phyloP scores from a whole-genome alignment of 2,113 vertebrate genomes.

The Elgaria multicarinata region DNA sequence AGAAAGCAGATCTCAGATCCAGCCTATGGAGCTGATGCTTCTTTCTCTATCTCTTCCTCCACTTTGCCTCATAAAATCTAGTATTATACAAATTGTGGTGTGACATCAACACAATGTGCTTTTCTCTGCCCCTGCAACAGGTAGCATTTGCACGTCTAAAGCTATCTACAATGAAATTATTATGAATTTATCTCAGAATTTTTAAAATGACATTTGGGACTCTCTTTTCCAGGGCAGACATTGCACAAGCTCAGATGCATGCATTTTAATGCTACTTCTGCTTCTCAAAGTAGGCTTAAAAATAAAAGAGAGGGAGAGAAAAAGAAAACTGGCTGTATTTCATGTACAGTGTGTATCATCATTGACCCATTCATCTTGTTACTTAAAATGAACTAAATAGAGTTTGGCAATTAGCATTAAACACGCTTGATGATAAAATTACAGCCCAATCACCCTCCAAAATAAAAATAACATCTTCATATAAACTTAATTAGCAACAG shows the following conservation, averaged over 20 bases:
- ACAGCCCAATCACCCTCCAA: neutral
- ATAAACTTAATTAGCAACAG: conserved; percentile 3
- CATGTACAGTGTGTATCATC: neutral
- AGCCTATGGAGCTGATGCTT: too few relatives aligned
- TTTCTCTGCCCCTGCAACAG: too few relatives aligned
- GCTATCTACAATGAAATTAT: neutral
- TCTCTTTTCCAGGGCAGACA: neutral
- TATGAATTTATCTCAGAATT: neutral
- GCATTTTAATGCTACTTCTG: neutral
- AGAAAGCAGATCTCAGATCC: too few relatives aligned
- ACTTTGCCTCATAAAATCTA: too few relatives aligned
- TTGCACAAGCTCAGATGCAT: neutral
- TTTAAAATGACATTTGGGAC: neutral
- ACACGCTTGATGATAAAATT: conserved; percentile 1
- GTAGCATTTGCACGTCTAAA: neutral
- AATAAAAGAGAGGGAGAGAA: neutral
- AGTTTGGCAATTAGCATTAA: conserved; percentile 22
- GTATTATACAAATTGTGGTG: too few relatives aligned
- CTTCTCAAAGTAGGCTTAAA: neutral
- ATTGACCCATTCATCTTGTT: conserved; percentile 6
- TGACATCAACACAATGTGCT: too few relatives aligned
- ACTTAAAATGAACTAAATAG: conserved; percentile 12
- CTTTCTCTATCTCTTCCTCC: too few relatives aligned
- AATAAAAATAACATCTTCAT: conserved; percentile 24
- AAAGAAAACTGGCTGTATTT: neutral